Base-by-base conservation (phyloP, 2,797 vertebrate genomes). In the Carduelis carduelis region DNA sequence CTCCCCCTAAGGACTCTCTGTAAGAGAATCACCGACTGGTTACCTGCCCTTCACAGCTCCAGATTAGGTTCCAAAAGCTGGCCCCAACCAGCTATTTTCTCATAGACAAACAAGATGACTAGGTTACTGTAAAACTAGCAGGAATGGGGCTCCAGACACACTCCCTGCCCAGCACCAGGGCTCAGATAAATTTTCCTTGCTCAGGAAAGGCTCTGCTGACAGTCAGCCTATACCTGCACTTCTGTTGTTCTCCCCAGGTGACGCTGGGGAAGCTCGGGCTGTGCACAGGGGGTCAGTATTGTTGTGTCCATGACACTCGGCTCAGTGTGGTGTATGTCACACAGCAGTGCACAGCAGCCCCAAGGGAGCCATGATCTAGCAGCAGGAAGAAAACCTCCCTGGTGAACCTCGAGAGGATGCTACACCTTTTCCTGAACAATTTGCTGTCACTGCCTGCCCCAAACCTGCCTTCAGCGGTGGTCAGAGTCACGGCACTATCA, bases 111-210 rank as follows among this genome's bases (percentile, higher is more conserved):
- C 2, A 37, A 14, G 23, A 27, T 32, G 6, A 27, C 41, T 27
- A 49, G 5, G 1, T 57, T 52, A n/a, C 28, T 5, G 14, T 28
- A 52, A 59, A 69, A 26, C 7, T 47, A 14, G 21, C 5, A 66
- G 75, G 21, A 59, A 20, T 3, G 18, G 12, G 63, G n/a, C 21
- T 37, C 9, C 23, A 55, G n/a, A 16, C n/a, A 32, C 15, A 8
- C 6, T 59, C 24, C 27, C 56, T 57, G 59, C 3, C 35, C 17
- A 68, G 49, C 41, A 18, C 9, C 32, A 46, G n/a, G 23, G 28
- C 49, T 68, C 66, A 47, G 37, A 26, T 7, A 6, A 3, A 1
- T 32, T 76, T 39, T 17, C 17, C n/a, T 19, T 0, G 0, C 24
- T 6, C 32, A 44, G 53, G 20, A 57, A 47, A 55, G 17, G 14